These are phyloP conservation scores for Halichondria panicea DNA, from an alignment of 37 sponge, comb jelly and placozoan genomes.

Conservation along the genomic window DNA sequence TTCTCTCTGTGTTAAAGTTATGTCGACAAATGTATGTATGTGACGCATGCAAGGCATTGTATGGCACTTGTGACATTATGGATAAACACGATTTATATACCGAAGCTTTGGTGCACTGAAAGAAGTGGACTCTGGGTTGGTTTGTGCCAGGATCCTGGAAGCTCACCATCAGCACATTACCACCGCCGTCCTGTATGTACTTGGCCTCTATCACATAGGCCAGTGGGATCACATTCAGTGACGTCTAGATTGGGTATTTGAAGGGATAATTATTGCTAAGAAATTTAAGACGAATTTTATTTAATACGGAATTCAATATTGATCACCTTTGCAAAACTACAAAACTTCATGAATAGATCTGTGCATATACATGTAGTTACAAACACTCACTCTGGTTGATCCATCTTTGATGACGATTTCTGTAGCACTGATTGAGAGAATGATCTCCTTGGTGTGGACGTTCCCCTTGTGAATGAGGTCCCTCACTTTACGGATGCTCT, in stretches of 20 bases:
- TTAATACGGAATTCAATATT: no score
- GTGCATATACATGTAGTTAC: no score
- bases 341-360: no score
- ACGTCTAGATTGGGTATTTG: not conserved
- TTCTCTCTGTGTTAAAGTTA: no score
- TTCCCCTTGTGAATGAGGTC: conserved; percentile 25
- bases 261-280: no score
- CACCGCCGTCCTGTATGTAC: conserved; percentile 12
- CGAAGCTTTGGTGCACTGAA: conserved; percentile 32
- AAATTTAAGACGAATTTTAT: no score
- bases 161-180: conserved; percentile 29
- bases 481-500: conserved; percentile 24
- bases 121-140: conserved; percentile 24
- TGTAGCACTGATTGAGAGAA: conserved; percentile 25
- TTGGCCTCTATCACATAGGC: not conserved
- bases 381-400: conserved; percentile 25
- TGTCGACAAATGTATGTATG: not conserved
- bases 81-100: not conserved
- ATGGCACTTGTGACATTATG: no score
- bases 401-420: conserved; percentile 41
- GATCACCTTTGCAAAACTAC: no score
- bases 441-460: conserved; percentile 16
- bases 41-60: not conserved
- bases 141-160: not conserved
- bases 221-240: conserved; percentile 14